Conservation (phyloP, 2,797 vertebrate genomes). For the Florisuga fusca region DNA sequence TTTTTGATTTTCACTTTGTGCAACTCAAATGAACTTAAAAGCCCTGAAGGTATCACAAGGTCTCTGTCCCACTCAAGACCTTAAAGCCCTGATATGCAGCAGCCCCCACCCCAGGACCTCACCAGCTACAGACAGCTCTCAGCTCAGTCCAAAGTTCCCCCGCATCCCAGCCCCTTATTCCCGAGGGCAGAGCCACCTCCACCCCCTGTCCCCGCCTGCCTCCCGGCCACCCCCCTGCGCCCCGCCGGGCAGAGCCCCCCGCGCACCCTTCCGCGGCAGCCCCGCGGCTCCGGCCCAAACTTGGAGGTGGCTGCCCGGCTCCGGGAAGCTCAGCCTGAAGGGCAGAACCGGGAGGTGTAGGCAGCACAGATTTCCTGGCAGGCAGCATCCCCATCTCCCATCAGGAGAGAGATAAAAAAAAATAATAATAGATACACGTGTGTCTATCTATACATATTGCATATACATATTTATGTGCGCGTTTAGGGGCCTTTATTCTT, state of each 20-base stretch:
- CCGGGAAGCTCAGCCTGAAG: neutral
- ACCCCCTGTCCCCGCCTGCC: neutral
- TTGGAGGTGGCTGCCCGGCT: neutral
- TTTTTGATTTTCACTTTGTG: rapidly evolving
- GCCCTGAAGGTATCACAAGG: neutral
- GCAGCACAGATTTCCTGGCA: neutral
- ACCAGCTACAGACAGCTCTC: neutral
- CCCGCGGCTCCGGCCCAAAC: neutral
- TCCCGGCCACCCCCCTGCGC: neutral
- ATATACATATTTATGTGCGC: rapidly evolving
- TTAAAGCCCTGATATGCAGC: rapidly evolving
- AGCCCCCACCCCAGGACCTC: rapidly evolving
- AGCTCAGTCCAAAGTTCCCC: neutral
- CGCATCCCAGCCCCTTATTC: rapidly evolving
- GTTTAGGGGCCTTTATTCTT: neutral
- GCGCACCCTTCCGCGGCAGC: neutral
- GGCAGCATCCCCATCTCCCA: neutral
- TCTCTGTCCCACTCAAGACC: neutral
- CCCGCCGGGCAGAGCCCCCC: neutral
- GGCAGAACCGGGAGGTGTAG: neutral
- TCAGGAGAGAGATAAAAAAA: rapidly evolving
- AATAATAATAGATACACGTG: too few relatives aligned
- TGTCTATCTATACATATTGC: rapidly evolving
- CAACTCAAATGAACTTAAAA: neutral
- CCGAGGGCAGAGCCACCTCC: neutral